Evolutionary conservation across 2,113 vertebrate species (phyloP).

Genomic region (Microcebus tavaratra): DNA sequence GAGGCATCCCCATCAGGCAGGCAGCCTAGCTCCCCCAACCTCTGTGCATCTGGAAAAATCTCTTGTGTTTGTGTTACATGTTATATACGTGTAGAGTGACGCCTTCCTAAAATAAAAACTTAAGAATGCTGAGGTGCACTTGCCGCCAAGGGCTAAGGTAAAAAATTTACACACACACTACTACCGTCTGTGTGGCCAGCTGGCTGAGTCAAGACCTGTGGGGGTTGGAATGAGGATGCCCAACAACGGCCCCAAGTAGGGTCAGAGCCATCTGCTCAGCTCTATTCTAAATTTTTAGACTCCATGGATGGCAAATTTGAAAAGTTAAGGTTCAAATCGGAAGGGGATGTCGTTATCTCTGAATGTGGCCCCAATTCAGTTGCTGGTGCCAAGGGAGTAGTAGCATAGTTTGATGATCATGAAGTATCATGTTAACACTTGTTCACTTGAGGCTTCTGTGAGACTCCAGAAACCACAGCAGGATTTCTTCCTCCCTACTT

Average conservation of each 20-base stretch:
- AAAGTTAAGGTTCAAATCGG: background rate
- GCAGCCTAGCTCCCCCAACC: accelerated
- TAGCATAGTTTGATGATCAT: background rate
- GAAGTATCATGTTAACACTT: background rate
- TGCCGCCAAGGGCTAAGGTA: background rate
- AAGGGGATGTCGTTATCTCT: too few relatives aligned
- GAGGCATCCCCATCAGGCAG: too few relatives aligned
- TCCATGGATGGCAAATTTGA: background rate
- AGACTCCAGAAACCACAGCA: background rate
- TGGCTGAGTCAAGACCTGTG: background rate
- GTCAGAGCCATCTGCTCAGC: background rate
- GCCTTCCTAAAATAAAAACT: background rate
- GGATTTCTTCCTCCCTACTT: background rate
- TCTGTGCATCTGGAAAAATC: background rate
- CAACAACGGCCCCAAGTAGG: background rate
- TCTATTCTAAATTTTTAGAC: too few relatives aligned
- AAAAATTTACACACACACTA: background rate
- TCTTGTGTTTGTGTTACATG: background rate
- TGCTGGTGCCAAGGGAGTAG: background rate
- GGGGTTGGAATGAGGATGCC: accelerated
- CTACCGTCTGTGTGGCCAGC: background rate
- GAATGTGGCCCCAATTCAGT: background rate
- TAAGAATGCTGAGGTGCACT: background rate
- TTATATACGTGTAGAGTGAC: background rate
- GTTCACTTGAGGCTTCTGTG: background rate